These are phyloP conservation scores for Leucopsar rothschildi DNA, from an alignment of 2,113 vertebrate genomes.

Conservation along the genomic window DNA sequence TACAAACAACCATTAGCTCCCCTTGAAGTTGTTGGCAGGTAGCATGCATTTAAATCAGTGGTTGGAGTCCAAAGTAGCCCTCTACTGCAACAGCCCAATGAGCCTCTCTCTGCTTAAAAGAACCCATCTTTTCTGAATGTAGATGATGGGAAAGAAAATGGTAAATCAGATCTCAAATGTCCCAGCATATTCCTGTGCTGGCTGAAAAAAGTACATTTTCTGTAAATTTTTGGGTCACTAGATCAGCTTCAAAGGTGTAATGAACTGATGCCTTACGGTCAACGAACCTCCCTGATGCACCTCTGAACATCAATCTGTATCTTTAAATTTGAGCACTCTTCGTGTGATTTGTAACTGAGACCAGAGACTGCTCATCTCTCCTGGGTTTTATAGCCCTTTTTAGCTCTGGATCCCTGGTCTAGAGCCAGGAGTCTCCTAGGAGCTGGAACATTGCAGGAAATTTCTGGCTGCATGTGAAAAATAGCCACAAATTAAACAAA, in stretches of 20 bases:
- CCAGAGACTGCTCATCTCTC: neutral
- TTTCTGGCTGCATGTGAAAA: neutral
- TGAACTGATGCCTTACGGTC: neutral
- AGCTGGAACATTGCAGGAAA: neutral
- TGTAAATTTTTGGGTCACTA: neutral
- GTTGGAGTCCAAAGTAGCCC: neutral
- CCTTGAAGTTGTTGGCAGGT: neutral
- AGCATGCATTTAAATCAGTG: neutral
- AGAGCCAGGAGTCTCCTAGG: neutral
- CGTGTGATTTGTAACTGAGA: neutral
- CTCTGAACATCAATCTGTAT: neutral
- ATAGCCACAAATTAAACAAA: neutral
- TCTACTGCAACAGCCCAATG: neutral
- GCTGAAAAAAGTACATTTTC: neutral
- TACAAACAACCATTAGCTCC: neutral
- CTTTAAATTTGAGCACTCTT: neutral
- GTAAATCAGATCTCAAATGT: neutral
- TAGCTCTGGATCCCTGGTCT: neutral
- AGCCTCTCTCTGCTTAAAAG: neutral
- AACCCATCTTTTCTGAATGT: neutral
- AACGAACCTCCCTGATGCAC: neutral
- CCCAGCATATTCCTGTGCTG: neutral
- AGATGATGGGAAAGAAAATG: neutral
- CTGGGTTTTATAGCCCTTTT: neutral
- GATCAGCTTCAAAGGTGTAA: neutral